Evolutionary conservation across 2,888 invertebrate species (phyloP), one percentile per base, ranked within the genome.

Genomic region (Acleris literana): DNA sequence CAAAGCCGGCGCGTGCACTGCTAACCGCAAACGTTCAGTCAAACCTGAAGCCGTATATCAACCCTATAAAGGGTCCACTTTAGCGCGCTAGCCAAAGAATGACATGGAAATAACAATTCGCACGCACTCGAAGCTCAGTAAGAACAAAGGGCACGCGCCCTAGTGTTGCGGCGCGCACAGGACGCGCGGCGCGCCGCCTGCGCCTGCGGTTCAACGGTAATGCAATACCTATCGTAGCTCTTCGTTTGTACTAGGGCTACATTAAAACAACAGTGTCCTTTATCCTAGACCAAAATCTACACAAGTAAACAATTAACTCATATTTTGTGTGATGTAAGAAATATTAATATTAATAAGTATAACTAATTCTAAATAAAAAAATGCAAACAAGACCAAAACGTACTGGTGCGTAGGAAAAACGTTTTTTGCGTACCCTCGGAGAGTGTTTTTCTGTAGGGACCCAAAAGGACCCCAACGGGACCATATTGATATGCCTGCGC

Each of bases 1-100:
- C 75, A 78, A 80, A 74, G 78, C 75, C 76, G 77, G 81, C 86
- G 83, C 83, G 84, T 84, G 86, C 83, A 74, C 77, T 71, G 73
- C 62, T 73, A 82, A 88, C 89, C 88, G 71, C 88, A 87, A 78
- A 80, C 76, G 70, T 70, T 72, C 58, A 71, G 65, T 70, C 48
- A 58, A 58, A 53, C 43, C 29, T 33, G 48, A 57, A 68, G 57
- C 62, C 52, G 53, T 57, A 66, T 22, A 56, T 46, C 46, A 68
- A 51, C 52, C 33, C 59, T 63, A 56, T 61, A 57, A 61, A 56
- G 51, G 55, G 39, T 48, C 55, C 44, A 56, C 55, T 63, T 62
- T 49, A n/a, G 25, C 13, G 39, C 39, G 13, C 46, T 25, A 20
- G 20, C 4, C 16, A 7, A 25, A 54, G 54, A 55, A 55, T 25